A percentile compares a stretch with the other conserved stretches of the same genome.
These are phyloP conservation scores for Thera britannica DNA, from an alignment of 2,888 invertebrate species.

Conservation along the genomic window DNA sequence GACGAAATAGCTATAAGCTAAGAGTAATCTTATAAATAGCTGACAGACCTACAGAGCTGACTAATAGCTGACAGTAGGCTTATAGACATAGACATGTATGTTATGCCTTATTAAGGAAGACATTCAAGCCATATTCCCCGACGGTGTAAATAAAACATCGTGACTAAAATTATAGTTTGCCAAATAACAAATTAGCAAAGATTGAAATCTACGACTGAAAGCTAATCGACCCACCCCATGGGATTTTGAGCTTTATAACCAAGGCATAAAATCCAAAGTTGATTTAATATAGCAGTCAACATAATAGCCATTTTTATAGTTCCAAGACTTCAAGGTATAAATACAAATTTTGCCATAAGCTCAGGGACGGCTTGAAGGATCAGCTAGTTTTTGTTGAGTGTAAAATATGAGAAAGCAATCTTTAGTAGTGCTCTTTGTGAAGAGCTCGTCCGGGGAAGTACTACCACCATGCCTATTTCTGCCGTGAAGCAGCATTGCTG, in stretches of 20 bases:
- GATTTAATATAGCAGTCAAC: background rate
- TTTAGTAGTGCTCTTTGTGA: no score
- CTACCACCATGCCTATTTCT: no score
- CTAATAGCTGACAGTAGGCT: no score
- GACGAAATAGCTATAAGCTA: no score
- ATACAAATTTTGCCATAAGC: slow-evolving; percentile 61
- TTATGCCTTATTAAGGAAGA: no score
- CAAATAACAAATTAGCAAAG: background rate
- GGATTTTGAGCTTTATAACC: slow-evolving; percentile 2
- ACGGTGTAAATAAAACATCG: background rate
- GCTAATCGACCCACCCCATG: background rate
- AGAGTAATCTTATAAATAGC: no score
- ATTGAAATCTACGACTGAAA: background rate
- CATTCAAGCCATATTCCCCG: background rate
- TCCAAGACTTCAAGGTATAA: slow-evolving; percentile 64
- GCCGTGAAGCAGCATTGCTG: no score
- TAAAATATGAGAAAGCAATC: background rate
- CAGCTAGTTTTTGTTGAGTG: background rate
- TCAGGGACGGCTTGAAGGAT: slow-evolving; percentile 13
- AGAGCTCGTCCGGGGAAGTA: no score
- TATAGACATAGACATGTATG: no score
- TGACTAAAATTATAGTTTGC: background rate
- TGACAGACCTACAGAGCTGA: no score
- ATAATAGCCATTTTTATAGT: slow-evolving; percentile 68
- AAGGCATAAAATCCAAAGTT: background rate